Evolutionary conservation across 1,140 invertebrate species (phyloP), one percentile per base, ranked within the genome.

Genomic region (Phymorhynchus buccinoides): DNA sequence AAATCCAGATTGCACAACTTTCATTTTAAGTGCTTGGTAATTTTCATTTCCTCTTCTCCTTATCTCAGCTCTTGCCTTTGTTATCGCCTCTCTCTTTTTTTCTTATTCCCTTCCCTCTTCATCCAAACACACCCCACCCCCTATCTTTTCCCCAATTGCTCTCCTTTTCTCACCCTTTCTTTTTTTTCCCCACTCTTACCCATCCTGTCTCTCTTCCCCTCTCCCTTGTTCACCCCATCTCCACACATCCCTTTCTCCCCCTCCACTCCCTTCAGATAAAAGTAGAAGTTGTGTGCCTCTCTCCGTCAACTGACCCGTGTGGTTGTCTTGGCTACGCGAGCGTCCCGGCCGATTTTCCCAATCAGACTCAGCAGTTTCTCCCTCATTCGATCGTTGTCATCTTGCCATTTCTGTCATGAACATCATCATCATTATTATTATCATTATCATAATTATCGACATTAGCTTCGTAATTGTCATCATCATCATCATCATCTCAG

Each of bases 281-380:
- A 75, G 2, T 16, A 35, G 68, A 9, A 35, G n/a, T 35, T 7
- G 30, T 71, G 3, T 35, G 9, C 6, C 35, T 35, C 30, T 35
- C 9, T 71, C 48, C 48, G 22, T 12, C 3, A 22, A 86, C 88
- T 88, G 87, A 93, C 92, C 87, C 90, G 89, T 32, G 88, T 90
- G 32, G 92, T 91, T 78, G 90, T 92, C 83, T 91, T 92, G 4
- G 89, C 83, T 71, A 90, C 90, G 80, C 90, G 91, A 0, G 94
- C 92, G 90, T 95, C 94, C 84, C 93, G 93, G 22, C 94, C 94
- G 83, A 95, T 94, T 86, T 93, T 93, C 27, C 94, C 94, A 82
- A 95, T 93, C 48, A 95, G 91, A 80, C 90, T 91, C 7, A 95
- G 88, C 18, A 95, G 90, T 84, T 94, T 94, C 85, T 95, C 94